Conservation (phyloP, 2,797 vertebrate genomes). For the Vipera latastei region DNA sequence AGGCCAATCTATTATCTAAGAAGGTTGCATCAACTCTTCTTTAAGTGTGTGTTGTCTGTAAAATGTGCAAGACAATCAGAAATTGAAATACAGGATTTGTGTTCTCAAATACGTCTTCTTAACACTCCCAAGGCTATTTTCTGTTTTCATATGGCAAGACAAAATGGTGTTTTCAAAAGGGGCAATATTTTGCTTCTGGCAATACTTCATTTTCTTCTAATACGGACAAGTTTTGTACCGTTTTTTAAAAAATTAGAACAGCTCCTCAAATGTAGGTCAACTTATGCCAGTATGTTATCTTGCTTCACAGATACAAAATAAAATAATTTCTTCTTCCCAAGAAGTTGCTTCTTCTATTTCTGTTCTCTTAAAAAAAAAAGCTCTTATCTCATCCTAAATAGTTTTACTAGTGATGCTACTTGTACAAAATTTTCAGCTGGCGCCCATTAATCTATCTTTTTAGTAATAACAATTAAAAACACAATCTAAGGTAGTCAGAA, state of each 20-base stretch:
- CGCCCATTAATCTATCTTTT: not conserved
- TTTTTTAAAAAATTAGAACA: not conserved
- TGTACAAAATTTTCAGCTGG: not conserved
- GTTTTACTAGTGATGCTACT: not conserved
- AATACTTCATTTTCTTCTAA: not conserved
- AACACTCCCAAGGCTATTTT: not conserved
- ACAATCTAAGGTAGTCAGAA: not conserved
- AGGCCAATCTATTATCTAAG: conserved; percentile 31
- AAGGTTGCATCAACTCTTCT: not conserved
- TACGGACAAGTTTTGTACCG: not conserved
- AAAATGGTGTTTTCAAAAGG: not conserved
- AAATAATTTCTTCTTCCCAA: not conserved
- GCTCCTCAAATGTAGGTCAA: not conserved
- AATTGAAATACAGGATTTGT: conserved; percentile 42
- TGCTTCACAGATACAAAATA: not conserved
- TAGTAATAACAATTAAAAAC: not conserved
- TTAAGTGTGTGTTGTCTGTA: conserved; percentile 19
- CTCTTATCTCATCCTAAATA: not conserved
- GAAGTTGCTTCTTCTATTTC: not conserved
- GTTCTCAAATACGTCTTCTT: conserved; percentile 30
- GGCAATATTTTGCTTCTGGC: not conserved
- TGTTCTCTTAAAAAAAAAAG: not conserved
- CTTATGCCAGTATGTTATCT: not conserved
- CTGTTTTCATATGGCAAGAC: not conserved
- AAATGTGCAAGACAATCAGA: conserved; percentile 39